Evolutionary conservation across 2,888 invertebrate genomes (phyloP).

Genomic region (Metopia argyrocephala): DNA sequence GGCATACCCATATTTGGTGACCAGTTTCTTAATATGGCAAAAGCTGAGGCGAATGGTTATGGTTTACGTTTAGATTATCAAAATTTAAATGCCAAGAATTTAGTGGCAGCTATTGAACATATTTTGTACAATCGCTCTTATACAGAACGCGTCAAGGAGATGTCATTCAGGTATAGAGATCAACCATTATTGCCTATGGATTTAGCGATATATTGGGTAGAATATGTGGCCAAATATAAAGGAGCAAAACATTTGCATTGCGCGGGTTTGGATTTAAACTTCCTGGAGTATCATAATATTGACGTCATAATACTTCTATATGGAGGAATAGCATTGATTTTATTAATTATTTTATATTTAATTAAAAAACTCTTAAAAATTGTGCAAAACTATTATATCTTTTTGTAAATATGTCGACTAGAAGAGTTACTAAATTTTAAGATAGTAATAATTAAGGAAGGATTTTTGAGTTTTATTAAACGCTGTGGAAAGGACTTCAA

Average conservation of each 20-base stretch:
- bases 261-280: constrained; percentile 71
- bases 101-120: constrained; percentile 68
- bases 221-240: constrained; percentile 73
- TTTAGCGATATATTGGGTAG: constrained; percentile 75
- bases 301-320: neutral
- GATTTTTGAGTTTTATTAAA: too few species aligned
- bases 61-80: constrained; percentile 75
- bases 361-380: too few species aligned
- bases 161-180: constrained; percentile 72
- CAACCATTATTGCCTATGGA: constrained; percentile 73
- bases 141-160: constrained; percentile 61
- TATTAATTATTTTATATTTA: too few species aligned
- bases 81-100: constrained; percentile 72
- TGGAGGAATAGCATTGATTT: neutral
- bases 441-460: too few species aligned
- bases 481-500: too few species aligned
- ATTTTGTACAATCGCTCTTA: constrained; percentile 68
- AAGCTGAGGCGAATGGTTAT: constrained; percentile 77
- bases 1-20: constrained; percentile 80
- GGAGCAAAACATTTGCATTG: constrained; percentile 74
- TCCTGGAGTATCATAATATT: constrained; percentile 27
- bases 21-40: constrained; percentile 79
- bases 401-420: too few species aligned
- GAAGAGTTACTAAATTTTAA: too few species aligned
- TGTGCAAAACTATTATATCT: too few species aligned